These are phyloP conservation scores for Parazoanthus swiftii DNA, from an alignment of 92 coral and sea anemone genomes.

Conservation along the genomic window DNA sequence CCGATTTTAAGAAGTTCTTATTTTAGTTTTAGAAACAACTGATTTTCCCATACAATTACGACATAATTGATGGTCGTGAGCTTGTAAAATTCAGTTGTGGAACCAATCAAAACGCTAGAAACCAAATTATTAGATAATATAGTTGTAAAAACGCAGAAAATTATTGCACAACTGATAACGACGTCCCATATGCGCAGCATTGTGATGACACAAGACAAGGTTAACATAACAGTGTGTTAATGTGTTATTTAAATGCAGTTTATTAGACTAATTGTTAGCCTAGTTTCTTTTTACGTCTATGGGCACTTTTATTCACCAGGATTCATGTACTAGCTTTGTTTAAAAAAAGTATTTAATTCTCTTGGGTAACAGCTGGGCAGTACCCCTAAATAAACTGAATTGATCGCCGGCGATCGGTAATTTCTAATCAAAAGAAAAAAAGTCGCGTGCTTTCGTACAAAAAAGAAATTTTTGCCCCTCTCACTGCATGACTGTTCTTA, in stretches of 20 bases:
- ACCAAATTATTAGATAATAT: too few relatives aligned
- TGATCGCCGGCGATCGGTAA: conserved; percentile 15
- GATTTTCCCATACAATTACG: too few relatives aligned
- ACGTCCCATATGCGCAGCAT: too few relatives aligned
- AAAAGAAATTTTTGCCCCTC: not conserved
- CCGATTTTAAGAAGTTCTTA: too few relatives aligned
- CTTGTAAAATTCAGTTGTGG: too few relatives aligned
- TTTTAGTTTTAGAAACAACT: too few relatives aligned
- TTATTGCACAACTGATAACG: too few relatives aligned
- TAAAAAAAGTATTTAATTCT: not conserved
- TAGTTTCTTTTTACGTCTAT: not conserved
- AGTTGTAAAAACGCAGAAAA: too few relatives aligned
- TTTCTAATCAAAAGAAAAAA: not conserved
- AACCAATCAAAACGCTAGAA: too few relatives aligned
- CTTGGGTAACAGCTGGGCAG: not conserved
- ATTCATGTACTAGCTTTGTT: not conserved
- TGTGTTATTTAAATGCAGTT: conserved; percentile 3
- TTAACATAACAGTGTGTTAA: not conserved
- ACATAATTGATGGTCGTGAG: too few relatives aligned
- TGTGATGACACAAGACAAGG: not conserved
- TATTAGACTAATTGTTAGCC: not conserved
- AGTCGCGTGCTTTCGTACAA: not conserved
- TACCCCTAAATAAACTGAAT: not conserved
- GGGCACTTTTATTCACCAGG: not conserved
- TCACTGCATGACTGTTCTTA: not conserved